Evolutionary conservation across 2,888 invertebrate genomes (phyloP), one percentile per base, ranked within the genome.

Genomic region (Scaptomyza caliginosa): DNA sequence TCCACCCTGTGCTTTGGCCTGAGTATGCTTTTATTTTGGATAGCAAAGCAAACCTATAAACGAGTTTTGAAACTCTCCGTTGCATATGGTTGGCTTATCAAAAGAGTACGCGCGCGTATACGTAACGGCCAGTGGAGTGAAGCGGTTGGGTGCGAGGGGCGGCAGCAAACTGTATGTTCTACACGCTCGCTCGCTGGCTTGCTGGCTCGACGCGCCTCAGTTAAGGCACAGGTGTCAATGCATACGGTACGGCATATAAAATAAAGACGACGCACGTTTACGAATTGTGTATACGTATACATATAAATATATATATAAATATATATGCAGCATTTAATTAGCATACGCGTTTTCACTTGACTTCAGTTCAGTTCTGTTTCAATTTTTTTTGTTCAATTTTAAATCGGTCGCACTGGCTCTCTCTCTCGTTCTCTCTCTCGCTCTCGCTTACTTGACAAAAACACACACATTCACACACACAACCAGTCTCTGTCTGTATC

Each of bases 211-310:
- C 28, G 19, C 38, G 66, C 43, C 64, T 78, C 79, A 83, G 81
- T 81, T 77, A 60, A 58, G 59, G 67, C 67, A 73, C 83, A 86
- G 86, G 81, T 81, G 81, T 86, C 86, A 79, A 65, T 66, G 80
- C 73, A 86, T 38, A 77, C 80, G 63, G 74, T 56, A 71, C 62
- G 40, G 43, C 19, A 51, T n/a, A n/a, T n/a, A 26, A 30, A 38
- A 32, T 13, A 32, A 13, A 16, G 2, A 8, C 51, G 51, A 24
- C 55, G 42, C 13, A 26, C 38, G 42, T 46, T 38, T 46, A 19
- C 13, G 13, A 13, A 32, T 26, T 24, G 26, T 17, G 16, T 30
- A 17, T 45, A 24, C 17, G 28, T 26, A 38, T 23, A 36, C 21
- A 38, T 24, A 23, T 17, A 36, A 45, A 34, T 48, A 26, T 34